Conservation (phyloP, 2,113 vertebrate genomes). For the Peromyscus leucopus region DNA sequence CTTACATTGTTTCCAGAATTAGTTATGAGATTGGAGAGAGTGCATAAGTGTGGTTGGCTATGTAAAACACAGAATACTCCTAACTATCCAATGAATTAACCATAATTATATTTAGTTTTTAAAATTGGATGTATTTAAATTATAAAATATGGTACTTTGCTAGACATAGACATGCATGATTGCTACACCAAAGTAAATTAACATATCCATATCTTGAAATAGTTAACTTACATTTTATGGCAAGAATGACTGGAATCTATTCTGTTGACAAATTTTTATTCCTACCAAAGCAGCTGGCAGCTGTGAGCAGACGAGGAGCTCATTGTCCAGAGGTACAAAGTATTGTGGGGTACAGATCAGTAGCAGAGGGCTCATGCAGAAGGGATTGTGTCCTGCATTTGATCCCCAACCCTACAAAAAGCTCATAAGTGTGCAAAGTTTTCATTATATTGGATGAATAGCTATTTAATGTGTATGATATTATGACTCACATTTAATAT, state of each 20-base stretch:
- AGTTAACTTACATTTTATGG: not conserved
- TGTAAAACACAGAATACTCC: not conserved
- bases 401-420: not conserved
- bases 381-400: not conserved
- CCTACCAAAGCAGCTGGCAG: not conserved
- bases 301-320: not conserved
- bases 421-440: not conserved
- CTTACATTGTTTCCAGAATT: constrained; percentile 23
- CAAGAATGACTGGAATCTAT: not conserved
- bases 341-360: accelerated
- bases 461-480: not conserved
- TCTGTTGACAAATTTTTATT: not conserved
- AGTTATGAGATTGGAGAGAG: not conserved
- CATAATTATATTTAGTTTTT: not conserved
- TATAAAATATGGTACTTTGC: not conserved
- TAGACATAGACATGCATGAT: not conserved
- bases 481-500: not conserved
- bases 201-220: not conserved
- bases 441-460: not conserved
- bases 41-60: not conserved
- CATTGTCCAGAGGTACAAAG: not conserved
- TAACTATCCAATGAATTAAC: constrained; percentile 1
- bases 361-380: not conserved
- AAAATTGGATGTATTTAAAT: not conserved
- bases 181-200: not conserved